These are phyloP conservation scores for Corythornis cristatus DNA, from an alignment of 2,113 vertebrate genomes.

Conservation along the genomic window DNA sequence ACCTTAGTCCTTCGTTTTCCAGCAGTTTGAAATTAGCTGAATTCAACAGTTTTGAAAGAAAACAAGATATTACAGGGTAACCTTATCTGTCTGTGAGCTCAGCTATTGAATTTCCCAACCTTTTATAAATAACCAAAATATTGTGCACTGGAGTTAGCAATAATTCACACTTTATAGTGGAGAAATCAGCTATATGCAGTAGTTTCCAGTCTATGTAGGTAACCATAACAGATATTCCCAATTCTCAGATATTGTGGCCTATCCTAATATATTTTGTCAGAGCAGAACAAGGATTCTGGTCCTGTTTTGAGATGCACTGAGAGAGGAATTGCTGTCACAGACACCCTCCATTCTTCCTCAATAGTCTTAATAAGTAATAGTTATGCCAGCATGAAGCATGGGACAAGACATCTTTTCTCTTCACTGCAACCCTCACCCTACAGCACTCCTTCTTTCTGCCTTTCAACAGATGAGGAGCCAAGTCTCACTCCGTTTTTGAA, in stretches of 20 bases:
- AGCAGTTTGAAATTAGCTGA: conserved; percentile 17
- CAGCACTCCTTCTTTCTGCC: not conserved
- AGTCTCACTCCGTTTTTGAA: not conserved
- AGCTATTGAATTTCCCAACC: not conserved
- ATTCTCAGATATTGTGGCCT: not conserved
- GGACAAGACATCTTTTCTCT: not conserved
- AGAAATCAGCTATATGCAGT: not conserved
- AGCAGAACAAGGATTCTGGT: not conserved
- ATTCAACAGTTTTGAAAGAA: not conserved
- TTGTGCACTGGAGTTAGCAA: not conserved
- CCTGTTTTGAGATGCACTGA: not conserved
- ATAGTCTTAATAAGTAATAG: not conserved
- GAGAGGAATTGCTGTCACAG: fast-evolving
- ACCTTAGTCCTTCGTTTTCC: not conserved
- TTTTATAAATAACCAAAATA: not conserved
- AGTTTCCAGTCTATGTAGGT: not conserved
- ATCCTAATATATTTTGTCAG: not conserved
- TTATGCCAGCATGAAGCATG: not conserved
- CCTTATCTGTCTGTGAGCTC: not conserved
- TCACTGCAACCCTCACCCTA: not conserved
- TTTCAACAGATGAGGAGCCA: not conserved
- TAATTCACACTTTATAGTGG: not conserved
- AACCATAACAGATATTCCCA: not conserved
- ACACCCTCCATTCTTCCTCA: not conserved
- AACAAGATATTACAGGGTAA: not conserved